These are phyloP conservation scores for Bucco capensis DNA, from an alignment of 2,113 vertebrate genomes.

Conservation along the genomic window DNA sequence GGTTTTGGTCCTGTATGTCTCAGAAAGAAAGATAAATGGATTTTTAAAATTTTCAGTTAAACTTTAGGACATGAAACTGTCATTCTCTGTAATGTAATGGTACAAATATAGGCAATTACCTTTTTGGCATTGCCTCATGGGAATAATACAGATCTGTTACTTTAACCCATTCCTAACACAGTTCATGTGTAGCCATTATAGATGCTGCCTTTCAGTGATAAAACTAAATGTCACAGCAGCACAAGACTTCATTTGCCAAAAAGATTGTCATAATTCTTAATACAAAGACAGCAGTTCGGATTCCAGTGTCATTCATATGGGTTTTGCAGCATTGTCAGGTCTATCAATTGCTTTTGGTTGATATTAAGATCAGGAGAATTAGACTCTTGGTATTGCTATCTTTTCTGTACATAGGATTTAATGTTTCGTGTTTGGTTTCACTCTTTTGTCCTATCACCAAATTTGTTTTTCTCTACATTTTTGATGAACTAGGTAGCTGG, in stretches of 20 bases:
- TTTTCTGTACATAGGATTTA: not conserved
- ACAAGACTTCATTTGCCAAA: conserved; percentile 50
- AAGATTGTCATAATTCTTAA: conserved; percentile 35
- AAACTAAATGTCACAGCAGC: conserved; percentile 16
- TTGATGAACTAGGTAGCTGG: not conserved
- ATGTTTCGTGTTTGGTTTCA: not conserved
- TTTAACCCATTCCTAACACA: conserved; percentile 66
- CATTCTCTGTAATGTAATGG: conserved; percentile 44
- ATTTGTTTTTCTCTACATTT: not conserved
- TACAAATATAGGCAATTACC: conserved; percentile 65
- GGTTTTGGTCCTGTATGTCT: conserved; percentile 44
- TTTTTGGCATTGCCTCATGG: conserved; percentile 55
- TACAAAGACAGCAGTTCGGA: not conserved
- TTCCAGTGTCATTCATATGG: not conserved
- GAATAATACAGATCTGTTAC: conserved; percentile 55
- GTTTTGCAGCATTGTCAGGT: not conserved
- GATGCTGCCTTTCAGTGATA: not conserved
- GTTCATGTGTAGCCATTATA: not conserved
- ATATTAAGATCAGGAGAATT: not conserved
- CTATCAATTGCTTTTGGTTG: not conserved
- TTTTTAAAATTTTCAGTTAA: conserved; percentile 72
- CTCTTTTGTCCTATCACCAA: not conserved
- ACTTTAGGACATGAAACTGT: conserved; percentile 63
- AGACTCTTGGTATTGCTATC: not conserved
- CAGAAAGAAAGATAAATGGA: conserved; percentile 35